Percentiles rank a stretch among this genome's conserved stretches.
phyloP scores from a whole-genome alignment of 2,888 invertebrate species.

The Calameuta filiformis region DNA sequence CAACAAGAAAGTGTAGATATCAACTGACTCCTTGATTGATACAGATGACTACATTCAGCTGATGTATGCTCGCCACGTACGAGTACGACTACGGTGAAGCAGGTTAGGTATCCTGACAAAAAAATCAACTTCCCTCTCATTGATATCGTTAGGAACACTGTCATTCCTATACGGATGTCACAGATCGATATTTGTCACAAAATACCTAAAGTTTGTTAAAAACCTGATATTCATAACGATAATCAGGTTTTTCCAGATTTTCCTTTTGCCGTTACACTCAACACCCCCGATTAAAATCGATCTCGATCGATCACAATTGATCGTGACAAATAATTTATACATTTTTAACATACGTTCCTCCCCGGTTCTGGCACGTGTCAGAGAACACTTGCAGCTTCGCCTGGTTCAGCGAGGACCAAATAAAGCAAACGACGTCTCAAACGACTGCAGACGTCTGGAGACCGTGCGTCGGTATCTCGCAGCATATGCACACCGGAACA shows the following conservation, averaged over 20 bases:
- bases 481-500: neutral
- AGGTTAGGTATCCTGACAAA: constrained; percentile 41
- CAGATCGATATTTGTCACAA: constrained; percentile 25
- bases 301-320: too few relatives aligned
- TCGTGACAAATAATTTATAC: neutral
- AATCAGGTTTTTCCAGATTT: neutral
- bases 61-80: constrained; percentile 36
- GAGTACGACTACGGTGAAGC: constrained; percentile 34
- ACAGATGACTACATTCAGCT: constrained; percentile 53
- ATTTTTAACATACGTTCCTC: neutral
- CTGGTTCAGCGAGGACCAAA: neutral
- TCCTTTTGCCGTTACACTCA: neutral
- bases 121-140: constrained; percentile 22
- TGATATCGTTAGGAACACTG: constrained; percentile 25
- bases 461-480: neutral
- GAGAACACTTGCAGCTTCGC: neutral
- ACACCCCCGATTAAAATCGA: neutral
- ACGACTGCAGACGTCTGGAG: neutral
- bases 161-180: neutral
- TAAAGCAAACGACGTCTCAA: neutral
- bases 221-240: neutral
- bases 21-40: constrained; percentile 47
- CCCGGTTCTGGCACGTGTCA: neutral
- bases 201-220: neutral
- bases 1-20: constrained; percentile 42